Percentiles rank a stretch among this genome's conserved stretches.
These are phyloP conservation scores for Tipula lateralis DNA, from an alignment of 2,888 invertebrate species.

Conservation along the genomic window DNA sequence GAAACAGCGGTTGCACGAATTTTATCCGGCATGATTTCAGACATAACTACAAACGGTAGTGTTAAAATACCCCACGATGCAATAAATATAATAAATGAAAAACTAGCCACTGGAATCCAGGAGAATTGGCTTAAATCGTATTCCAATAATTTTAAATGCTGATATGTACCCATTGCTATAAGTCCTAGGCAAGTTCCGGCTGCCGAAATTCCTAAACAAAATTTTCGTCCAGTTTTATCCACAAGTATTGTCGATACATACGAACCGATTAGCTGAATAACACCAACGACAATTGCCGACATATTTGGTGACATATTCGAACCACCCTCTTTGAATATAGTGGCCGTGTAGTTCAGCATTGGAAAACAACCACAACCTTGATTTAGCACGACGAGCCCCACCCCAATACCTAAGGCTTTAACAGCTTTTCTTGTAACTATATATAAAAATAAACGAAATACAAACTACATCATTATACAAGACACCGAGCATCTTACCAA, in stretches of 20 bases:
- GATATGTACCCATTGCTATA: conserved; percentile 26
- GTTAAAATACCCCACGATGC: conserved; percentile 33
- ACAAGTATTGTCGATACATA: conserved; percentile 44
- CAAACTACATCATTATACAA: not conserved
- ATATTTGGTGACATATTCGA: conserved; percentile 42
- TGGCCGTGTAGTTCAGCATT: conserved; percentile 46
- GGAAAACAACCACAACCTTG: conserved; percentile 46
- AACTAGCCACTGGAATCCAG: conserved; percentile 33
- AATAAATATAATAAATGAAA: conserved; percentile 34
- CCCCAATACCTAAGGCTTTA: conserved; percentile 41
- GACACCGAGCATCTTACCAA: not conserved
- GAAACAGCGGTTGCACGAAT: not conserved
- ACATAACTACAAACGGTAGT: conserved; percentile 33
- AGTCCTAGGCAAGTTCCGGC: conserved; percentile 32
- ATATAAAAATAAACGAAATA: not conserved
- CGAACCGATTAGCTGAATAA: conserved; percentile 45
- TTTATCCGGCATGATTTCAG: conserved; percentile 35
- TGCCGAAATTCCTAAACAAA: conserved; percentile 34
- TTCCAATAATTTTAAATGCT: conserved; percentile 26
- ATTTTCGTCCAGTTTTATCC: conserved; percentile 44
- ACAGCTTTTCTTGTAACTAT: not conserved
- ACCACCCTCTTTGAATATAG: conserved; percentile 44
- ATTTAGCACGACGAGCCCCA: conserved; percentile 42
- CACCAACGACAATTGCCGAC: conserved; percentile 45
- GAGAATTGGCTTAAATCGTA: conserved; percentile 7